Base-by-base conservation (phyloP, 2,888 invertebrate species). In the Mycalesis mineus region DNA sequence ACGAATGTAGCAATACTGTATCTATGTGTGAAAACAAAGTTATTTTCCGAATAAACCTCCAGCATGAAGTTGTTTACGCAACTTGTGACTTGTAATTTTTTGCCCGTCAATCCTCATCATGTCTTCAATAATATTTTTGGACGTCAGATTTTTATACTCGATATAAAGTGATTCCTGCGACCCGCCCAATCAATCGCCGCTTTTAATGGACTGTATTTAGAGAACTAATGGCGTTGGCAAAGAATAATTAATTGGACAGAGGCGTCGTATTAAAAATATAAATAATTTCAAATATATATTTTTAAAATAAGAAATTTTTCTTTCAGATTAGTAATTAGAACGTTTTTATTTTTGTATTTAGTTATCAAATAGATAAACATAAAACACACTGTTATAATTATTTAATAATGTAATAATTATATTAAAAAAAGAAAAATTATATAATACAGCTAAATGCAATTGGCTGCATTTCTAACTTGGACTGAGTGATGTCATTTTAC, bases 171-270 rank as follows among this genome's bases (percentile, higher is more conserved):
- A 70, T 72, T 68, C 69, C 70, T 71, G 69, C 68, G 71, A 70
- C 68, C 77, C 77, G 72, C 73, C 79, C 76, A 77, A 82, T 80
- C 80, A 78, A 82, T 81, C 74, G 78, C 57, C 67, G 74, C 77
- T 75, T 77, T 74, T 82, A 82, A 78, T 79, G 76, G 78, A 73
- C 74, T 78, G 71, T 80, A 77, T 81, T 80, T 80, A 77, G 71
- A 75, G 69, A 74, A 71, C 75, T 80, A 80, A 82, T 81, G 79
- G 79, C 59, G 63, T 74, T 71, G 55, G 54, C 74, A 77, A 63
- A 80, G 77, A 80, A 51, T 72, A 77, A 37, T 37, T 17, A 42
- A 36, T 31, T 15, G n/a, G 31, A 29, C 44, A 15, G 45, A 45
- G 28, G 42, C 33, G 29, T 33, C 9, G 33, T 7, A 29, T 29